These are phyloP conservation scores for Aplysina aerophoba DNA, from an alignment of 37 sponge, comb jelly and placozoan species.

Conservation along the genomic window DNA sequence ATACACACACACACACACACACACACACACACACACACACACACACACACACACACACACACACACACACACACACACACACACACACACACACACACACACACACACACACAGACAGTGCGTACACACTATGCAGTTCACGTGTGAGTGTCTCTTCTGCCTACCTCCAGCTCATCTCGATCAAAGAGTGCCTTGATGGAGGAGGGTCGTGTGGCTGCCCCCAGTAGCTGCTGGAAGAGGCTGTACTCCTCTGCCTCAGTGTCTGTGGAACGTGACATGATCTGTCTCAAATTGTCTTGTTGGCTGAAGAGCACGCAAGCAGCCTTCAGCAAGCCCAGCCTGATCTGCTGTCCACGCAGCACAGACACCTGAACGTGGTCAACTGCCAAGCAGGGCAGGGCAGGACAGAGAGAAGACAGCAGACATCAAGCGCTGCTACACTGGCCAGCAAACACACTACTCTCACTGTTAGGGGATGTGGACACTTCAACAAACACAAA, in stretches of 20 bases:
- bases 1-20: too few species aligned
- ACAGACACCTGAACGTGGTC: conserved; percentile 55
- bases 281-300: conserved; percentile 90
- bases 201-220: conserved; percentile 91
- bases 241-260: conserved; percentile 63
- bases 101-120: too few species aligned
- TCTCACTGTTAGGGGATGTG: too few species aligned
- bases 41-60: too few species aligned
- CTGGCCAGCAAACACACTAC: not conserved
- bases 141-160: too few species aligned
- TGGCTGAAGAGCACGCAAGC: conserved; percentile 89
- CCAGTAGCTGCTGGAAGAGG: conserved; percentile 85
- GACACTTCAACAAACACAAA: conserved; percentile 18
- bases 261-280: conserved; percentile 64
- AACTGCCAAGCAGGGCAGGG: conserved; percentile 7
- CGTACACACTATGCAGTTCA: too few species aligned
- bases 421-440: not conserved
- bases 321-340: conserved; percentile 87
- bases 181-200: conserved; percentile 93
- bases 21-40: too few species aligned
- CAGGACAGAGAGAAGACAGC: not conserved
- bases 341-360: conserved; percentile 83
- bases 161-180: conserved; percentile 91
- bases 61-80: too few species aligned
- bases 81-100: too few species aligned